Base-by-base conservation (phyloP, 2,797 vertebrate genomes). In the Pipistrellus kuhlii region DNA sequence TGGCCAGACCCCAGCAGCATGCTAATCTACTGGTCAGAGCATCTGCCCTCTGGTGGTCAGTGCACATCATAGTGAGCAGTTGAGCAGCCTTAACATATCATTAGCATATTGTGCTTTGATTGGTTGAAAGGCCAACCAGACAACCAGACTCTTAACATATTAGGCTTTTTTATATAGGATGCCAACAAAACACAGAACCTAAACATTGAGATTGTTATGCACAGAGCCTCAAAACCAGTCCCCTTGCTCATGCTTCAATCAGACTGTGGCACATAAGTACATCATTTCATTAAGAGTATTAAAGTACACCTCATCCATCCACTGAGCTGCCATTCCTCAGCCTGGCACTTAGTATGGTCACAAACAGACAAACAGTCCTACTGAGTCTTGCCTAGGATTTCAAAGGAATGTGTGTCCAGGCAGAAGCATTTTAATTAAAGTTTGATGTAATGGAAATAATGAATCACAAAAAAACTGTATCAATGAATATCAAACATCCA, bases 401-500 rank as follows among this genome's bases (percentile, higher is more conserved):
- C 95, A 96, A 90, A 95, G 73, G 32, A 88, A 94, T 27, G 66
- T 38, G 30, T 95, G 71, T 95, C 78, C 55, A 96, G 95, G 94
- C 82, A 94, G 91, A 97, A 77, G 94, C 25, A 51, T 95, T 94
- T 97, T 92, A 96, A 95, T 96, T 94, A 96, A 96, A 94, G 69
- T 94, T 95, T 97, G 85, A 96, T 90, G 94, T 96, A 92, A 92
- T 92, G 88, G 96, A 97, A 97, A 95, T 90, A 95, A 95, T 91
- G 78, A 95, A 62, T 75, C 55, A 91, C 30, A 62, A 80, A 93
- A 91, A 85, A 95, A 92, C 59, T 90, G 78, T 73, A 92, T 90
- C 48, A 72, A 95, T 55, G 48, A 85, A 38, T 48, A 94, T 76
- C 64, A 94, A 93, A 38, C 77, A 92, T 48, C 38, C 57, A 83